Evolutionary conservation across 2,113 vertebrate genomes (phyloP).

Genomic region (Carollia perspicillata): DNA sequence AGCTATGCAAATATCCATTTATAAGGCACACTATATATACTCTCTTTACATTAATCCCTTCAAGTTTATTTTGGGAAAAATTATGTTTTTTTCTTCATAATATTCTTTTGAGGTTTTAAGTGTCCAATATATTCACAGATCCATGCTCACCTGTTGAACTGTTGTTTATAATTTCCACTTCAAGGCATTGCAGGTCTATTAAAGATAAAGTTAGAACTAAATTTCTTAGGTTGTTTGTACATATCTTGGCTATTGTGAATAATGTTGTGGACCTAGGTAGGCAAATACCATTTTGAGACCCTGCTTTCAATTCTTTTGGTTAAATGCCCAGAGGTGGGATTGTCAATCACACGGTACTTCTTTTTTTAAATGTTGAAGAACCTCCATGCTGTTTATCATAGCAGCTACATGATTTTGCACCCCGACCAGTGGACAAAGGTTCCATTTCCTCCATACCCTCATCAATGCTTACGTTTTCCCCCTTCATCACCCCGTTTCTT

Average conservation of each 20-base stretch:
- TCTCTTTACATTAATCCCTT: background rate
- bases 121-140: background rate
- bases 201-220: background rate
- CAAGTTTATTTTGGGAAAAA: background rate
- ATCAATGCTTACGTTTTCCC: background rate
- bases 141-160: background rate
- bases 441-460: background rate
- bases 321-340: background rate
- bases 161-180: background rate
- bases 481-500: background rate
- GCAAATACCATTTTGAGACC: background rate
- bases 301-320: background rate
- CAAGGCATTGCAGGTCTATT: background rate
- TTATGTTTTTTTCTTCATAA: background rate
- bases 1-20: background rate
- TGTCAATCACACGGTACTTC: background rate
- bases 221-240: background rate
- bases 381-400: background rate
- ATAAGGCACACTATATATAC: background rate
- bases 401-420: background rate
- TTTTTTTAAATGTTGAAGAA: background rate
- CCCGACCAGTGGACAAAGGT: background rate
- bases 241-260: background rate
- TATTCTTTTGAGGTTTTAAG: background rate
- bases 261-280: background rate